phyloP scores from a whole-genome alignment of 1,140 invertebrate species.

The Scaptomyza graminum region DNA sequence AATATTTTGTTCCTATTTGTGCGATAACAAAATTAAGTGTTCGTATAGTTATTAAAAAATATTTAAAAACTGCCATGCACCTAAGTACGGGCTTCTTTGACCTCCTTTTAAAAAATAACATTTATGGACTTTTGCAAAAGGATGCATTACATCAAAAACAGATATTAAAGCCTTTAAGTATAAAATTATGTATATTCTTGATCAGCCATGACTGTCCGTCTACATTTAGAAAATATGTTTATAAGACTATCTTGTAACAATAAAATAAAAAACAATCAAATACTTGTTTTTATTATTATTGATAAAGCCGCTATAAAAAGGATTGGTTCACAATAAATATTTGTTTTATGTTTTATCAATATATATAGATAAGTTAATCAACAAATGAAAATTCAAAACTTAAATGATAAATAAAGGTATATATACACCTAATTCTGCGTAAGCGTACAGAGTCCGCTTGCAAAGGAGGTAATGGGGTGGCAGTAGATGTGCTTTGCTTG shows the following conservation, averaged over 20 bases:
- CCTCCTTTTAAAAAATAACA: background rate
- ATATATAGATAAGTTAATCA: too few relatives aligned
- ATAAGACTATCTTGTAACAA: background rate
- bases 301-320: too few relatives aligned
- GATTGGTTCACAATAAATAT: too few relatives aligned
- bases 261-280: too few relatives aligned
- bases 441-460: too few relatives aligned
- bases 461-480: too few relatives aligned
- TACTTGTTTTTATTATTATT: too few relatives aligned
- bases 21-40: background rate
- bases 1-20: conserved; percentile 5
- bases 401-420: too few relatives aligned
- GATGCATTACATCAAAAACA: background rate
- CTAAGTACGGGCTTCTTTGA: background rate
- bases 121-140: background rate
- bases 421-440: too few relatives aligned
- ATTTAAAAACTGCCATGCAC: background rate
- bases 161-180: background rate
- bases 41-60: background rate
- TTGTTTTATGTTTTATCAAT: too few relatives aligned
- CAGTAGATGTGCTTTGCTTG: too few relatives aligned
- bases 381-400: too few relatives aligned
- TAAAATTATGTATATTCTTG: background rate
- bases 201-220: conserved; percentile 1
- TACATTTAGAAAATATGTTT: background rate